These are phyloP conservation scores for Oostethus manadensis DNA, from an alignment of 2,113 vertebrate species.

Conservation along the genomic window DNA sequence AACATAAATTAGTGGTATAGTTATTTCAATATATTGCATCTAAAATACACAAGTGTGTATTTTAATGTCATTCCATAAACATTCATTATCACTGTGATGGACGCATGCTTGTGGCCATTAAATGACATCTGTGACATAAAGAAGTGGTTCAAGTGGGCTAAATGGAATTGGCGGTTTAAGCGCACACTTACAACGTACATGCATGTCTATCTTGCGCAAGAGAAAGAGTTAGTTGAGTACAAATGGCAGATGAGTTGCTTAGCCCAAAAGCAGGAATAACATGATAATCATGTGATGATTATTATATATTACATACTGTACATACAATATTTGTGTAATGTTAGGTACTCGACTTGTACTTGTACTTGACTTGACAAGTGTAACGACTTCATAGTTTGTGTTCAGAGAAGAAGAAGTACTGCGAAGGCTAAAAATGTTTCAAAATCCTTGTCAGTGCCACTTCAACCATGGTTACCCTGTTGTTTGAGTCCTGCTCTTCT, in stretches of 20 bases:
- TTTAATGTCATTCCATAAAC: slow-evolving; percentile 33
- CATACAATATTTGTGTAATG: no score
- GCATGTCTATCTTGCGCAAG: slow-evolving; percentile 15
- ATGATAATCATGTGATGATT: no score
- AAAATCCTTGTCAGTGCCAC: slow-evolving; percentile 28
- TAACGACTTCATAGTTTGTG: no score
- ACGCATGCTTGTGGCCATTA: slow-evolving; percentile 34
- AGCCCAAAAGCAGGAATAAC: no score
- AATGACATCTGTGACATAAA: slow-evolving; percentile 24
- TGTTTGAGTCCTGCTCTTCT: slow-evolving; percentile 29
- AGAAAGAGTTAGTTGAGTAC: not conserved
- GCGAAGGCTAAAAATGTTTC: not conserved
- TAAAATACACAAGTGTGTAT: slow-evolving; percentile 42
- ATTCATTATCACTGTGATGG: slow-evolving; percentile 40
- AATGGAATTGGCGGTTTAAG: slow-evolving; percentile 4
- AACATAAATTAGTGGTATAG: slow-evolving; percentile 5
- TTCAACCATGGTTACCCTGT: slow-evolving; percentile 47
- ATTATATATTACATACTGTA: no score
- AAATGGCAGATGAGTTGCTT: no score
- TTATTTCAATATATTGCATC: slow-evolving; percentile 6
- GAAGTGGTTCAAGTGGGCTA: slow-evolving; percentile 55
- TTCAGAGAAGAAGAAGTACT: no score
- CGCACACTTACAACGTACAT: not conserved
- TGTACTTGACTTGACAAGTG: no score
- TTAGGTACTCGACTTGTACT: no score